Base-by-base conservation (phyloP, 1,140 invertebrate species). In the Oedothorax gibbosus region DNA sequence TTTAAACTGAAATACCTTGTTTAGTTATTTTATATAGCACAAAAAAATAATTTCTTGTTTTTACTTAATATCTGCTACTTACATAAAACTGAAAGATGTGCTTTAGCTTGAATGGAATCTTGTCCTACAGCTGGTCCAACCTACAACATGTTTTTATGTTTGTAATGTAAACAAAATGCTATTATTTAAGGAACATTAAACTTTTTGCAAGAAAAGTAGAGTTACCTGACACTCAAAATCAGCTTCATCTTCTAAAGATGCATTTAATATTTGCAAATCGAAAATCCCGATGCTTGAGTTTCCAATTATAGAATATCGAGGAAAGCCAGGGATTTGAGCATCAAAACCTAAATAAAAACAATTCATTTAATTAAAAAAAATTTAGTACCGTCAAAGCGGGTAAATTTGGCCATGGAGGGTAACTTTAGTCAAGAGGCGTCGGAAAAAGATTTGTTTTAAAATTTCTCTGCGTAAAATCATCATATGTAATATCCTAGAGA, bases 211-310 rank as follows among this genome's bases (percentile, higher is more conserved):
- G 53, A 21, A 57, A 56, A 60, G 2, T 14, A 18, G 14, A 73
- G 15, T 76, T 68, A 97, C 96, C 91, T 98, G 96, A 90, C 96
- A 98, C 92, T 98, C 95, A 91, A 94, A 98, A 89, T 96, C 95
- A 0, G 95, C 96, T 90, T 98, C 96, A 89, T 98, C 97, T 87
- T 93, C 94, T 62, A 97, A 90, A 11, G 94, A 94, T 6, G 94
- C 95, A 90, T 97, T 95, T 65, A 92, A 93, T 88, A 98, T 96
- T 85, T 93, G 91, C 79, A 98, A 92, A 91, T 98, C 96, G 92
- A 96, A 97, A 86, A 95, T 93, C 10, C 96, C 96, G 75, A 93
- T 91, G 15, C 92, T 92, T 50, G 93, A 93, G 89, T 96, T 94
- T 0, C 96, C 96, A 56, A 96, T 93, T 89, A 98, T 93, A 1